Evolutionary conservation across 1,140 invertebrate species (phyloP).

Genomic region (Euura lappo): DNA sequence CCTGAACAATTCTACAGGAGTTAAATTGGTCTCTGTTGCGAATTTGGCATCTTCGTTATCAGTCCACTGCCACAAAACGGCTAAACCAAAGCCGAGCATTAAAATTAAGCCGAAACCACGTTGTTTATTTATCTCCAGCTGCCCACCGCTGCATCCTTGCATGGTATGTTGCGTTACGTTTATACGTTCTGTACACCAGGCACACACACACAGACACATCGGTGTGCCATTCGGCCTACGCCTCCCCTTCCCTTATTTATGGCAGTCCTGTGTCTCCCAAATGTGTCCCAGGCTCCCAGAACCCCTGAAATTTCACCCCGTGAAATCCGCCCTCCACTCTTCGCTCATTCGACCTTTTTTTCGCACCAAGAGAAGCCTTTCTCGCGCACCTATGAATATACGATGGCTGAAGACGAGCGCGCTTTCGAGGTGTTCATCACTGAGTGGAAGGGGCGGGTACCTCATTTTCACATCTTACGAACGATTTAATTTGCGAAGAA

Average conservation of each 20-base stretch:
- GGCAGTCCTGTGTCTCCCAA: conserved; percentile 21
- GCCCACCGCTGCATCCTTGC: conserved; percentile 22
- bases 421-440: neutral
- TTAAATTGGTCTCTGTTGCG: no score
- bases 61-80: neutral
- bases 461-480: neutral
- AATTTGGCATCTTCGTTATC: neutral
- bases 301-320: neutral
- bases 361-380: neutral
- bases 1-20: no score
- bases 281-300: conserved; percentile 12
- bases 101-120: conserved; percentile 26
- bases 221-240: conserved; percentile 20
- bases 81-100: conserved; percentile 25
- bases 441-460: neutral
- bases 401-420: neutral
- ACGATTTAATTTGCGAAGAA: conserved; percentile 4
- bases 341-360: neutral
- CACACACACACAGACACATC: conserved; percentile 13
- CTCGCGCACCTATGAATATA: conserved; percentile 10
- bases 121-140: conserved; percentile 33
- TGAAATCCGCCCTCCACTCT: neutral
- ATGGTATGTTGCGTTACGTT: neutral
- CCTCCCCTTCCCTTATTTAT: conserved; percentile 36
- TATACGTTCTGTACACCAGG: neutral